Evolutionary conservation across 2,888 invertebrate genomes (phyloP).

Genomic region (Orthonychiurus folsomi): DNA sequence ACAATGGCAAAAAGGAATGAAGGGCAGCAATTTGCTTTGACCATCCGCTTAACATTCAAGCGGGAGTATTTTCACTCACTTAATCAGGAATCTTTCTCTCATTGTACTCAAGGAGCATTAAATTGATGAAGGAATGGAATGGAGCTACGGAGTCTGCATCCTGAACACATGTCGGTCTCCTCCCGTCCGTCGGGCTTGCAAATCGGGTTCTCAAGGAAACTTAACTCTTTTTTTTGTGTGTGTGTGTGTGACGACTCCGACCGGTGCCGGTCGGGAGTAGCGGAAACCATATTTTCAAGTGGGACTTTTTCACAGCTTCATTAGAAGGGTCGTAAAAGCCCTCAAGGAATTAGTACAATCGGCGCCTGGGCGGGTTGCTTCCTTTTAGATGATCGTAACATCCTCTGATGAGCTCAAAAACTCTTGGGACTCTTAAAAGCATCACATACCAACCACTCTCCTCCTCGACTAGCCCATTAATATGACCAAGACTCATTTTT

Average conservation of each 20-base stretch:
- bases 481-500: no score
- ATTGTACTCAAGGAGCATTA: not conserved
- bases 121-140: constrained; percentile 9
- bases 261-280: constrained; percentile 12
- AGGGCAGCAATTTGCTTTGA: constrained; percentile 19
- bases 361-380: constrained; percentile 41
- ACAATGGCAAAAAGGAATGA: constrained; percentile 9
- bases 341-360: constrained; percentile 34
- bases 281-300: constrained; percentile 39
- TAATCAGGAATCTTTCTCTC: constrained; percentile 19
- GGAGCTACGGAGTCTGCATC: constrained; percentile 18
- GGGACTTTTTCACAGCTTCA: constrained; percentile 40
- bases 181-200: constrained; percentile 16
- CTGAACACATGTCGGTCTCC: constrained; percentile 26
- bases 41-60: constrained; percentile 12
- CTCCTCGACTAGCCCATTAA: no score
- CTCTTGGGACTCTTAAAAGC: constrained; percentile 5
- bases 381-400: constrained; percentile 40
- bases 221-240: constrained; percentile 11
- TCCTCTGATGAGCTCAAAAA: constrained; percentile 36
- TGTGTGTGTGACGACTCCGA: not conserved
- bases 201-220: constrained; percentile 31
- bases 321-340: constrained; percentile 40
- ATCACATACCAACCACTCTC: not conserved
- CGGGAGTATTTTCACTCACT: constrained; percentile 26